Evolutionary conservation across 2,113 vertebrate species (phyloP).

Genomic region (Aepyceros melampus): DNA sequence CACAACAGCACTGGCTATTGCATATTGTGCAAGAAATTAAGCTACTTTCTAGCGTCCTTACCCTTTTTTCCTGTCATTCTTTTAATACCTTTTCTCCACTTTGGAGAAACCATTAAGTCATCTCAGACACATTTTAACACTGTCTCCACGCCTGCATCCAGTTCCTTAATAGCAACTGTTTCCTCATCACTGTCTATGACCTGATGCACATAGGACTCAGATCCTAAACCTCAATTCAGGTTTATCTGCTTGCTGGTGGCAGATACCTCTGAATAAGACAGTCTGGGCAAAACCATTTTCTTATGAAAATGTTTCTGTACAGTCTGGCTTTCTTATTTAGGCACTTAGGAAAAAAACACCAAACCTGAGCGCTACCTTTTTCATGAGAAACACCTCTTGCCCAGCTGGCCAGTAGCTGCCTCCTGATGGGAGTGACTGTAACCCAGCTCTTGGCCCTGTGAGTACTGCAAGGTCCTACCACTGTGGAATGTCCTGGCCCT

Average conservation of each 20-base stretch:
- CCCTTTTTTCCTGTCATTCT: background rate
- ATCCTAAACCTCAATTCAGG: background rate
- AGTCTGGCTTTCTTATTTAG: constrained; percentile 44
- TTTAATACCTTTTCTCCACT: background rate
- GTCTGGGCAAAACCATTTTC: background rate
- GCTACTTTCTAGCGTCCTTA: background rate
- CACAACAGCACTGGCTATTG: background rate
- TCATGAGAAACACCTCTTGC: background rate
- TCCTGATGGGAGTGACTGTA: background rate
- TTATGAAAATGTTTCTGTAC: background rate
- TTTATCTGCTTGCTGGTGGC: background rate
- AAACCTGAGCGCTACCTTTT: background rate
- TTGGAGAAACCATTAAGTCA: background rate
- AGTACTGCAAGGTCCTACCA: background rate
- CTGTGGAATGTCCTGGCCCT: background rate
- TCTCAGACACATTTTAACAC: background rate
- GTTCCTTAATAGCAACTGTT: background rate
- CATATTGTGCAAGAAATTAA: background rate
- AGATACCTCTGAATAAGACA: background rate
- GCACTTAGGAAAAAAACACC: constrained; percentile 50
- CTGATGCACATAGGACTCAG: background rate
- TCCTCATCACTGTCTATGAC: background rate
- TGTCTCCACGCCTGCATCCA: background rate
- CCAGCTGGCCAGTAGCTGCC: background rate
- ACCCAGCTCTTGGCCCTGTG: background rate